A percentile compares a stretch with the other conserved stretches of the same genome.
Conservation (phyloP, 2,888 invertebrate genomes). For the Zaprionus lineosus region DNA sequence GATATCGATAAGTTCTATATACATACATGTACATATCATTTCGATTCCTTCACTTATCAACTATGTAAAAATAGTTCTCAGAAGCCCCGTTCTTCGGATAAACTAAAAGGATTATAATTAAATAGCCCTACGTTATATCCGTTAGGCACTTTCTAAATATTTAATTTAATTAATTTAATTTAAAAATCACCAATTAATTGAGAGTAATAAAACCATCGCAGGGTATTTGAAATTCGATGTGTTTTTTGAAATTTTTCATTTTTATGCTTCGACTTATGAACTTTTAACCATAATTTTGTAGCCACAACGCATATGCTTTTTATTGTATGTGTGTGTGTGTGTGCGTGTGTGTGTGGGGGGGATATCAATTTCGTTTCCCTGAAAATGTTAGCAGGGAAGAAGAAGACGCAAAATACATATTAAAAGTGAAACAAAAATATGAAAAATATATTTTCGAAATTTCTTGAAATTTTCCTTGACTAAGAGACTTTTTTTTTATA, state of each 20-base stretch:
- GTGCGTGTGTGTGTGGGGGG: constrained; percentile 4
- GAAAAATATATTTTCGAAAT: constrained; percentile 8
- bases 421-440: constrained; percentile 10
- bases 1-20: too few relatives aligned
- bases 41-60: too few relatives aligned
- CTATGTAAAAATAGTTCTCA: too few relatives aligned
- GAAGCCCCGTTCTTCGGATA: too few relatives aligned
- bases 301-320: constrained; percentile 6
- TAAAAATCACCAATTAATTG: too few relatives aligned
- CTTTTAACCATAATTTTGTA: constrained; percentile 56
- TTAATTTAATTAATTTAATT: too few relatives aligned
- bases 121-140: too few relatives aligned
- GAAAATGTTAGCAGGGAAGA: too few relatives aligned
- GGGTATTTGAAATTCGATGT: constrained; percentile 26
- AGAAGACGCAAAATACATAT: constrained; percentile 33
- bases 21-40: too few relatives aligned
- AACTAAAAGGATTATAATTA: too few relatives aligned
- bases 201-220: too few relatives aligned
- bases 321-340: constrained; percentile 1
- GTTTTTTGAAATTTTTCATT: constrained; percentile 1
- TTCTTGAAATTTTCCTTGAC: constrained; percentile 9
- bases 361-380: constrained; percentile 65
- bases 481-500: constrained; percentile 30
- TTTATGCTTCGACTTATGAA: constrained; percentile 43
- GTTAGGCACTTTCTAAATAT: too few relatives aligned